Evolutionary conservation across 2,113 vertebrate species (phyloP), one percentile per base, ranked within the genome.

Genomic region (Rhineura floridana): DNA sequence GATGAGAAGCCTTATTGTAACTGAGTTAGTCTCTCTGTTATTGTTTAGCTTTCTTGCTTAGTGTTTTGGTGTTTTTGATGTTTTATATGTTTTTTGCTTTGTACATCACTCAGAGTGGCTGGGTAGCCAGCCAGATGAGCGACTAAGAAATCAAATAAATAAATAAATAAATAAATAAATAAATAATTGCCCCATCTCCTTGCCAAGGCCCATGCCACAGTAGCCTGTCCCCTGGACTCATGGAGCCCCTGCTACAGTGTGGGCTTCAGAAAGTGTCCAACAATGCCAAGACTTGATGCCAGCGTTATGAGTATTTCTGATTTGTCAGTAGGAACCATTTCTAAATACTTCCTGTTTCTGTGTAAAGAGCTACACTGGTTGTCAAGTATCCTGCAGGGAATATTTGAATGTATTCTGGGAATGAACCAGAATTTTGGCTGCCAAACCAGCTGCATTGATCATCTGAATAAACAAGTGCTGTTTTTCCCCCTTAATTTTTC

Each of bases 391-490:
- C 84, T 55, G 62, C 0, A 0, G 84, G 85, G 85, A 92, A 65
- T 84, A 62, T 84, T 83, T 75, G 87, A 44, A 55, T 21, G 1
- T 65, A 81, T 87, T 1, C 0, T 6, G 1, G 81, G 50, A 76
- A 50, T 6, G 81, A 81, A 87, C 88, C 91, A 93, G 79, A 72
- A 55, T 88, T 87, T 83, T 84, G 83, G 77, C 50, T 89, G 90
- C 86, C 94, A 94, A 91, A 87, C 81, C 93, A 88, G 90, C 92
- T 92, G 87, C 91, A 91, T 79, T 72, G 39, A 94, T 92, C 86
- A 72, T 93, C 91, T 77, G 88, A 0, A 1, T 92, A 95, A 96
- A 96, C 94, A 96, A 94, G 82, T 9, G 12, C 1, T 17, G 13
- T 72, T 2, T 81, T 78, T 81, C n/a, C 6, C n/a, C 42, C 2